Evolutionary conservation across 2,888 invertebrate genomes (phyloP).

Genomic region (Lottia scabra): DNA sequence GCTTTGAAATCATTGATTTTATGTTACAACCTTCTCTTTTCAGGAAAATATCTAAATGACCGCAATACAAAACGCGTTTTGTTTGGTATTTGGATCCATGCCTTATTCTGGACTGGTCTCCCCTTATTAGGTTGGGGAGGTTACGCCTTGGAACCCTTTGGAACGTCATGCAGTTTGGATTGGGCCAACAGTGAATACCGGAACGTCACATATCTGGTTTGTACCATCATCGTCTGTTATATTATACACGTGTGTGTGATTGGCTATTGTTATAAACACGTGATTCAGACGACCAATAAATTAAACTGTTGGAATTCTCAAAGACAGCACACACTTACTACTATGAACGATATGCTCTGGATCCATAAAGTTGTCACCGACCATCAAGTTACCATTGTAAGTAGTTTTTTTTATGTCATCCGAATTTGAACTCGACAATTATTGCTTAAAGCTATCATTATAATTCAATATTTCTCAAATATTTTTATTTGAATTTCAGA

Average conservation of each 20-base stretch:
- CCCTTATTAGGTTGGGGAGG: conserved; percentile 44
- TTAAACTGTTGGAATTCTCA: conserved; percentile 2
- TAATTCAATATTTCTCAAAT: too few relatives aligned
- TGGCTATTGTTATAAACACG: conserved; percentile 31
- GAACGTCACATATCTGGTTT: conserved; percentile 28
- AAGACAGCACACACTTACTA: background rate
- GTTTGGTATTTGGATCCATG: conserved; percentile 24
- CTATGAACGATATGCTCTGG: conserved; percentile 13
- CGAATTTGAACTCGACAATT: too few relatives aligned
- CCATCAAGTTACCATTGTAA: conserved; percentile 26
- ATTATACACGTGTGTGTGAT: conserved; percentile 26
- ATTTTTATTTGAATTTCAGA: too few relatives aligned
- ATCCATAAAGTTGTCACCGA: conserved; percentile 16
- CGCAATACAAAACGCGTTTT: conserved; percentile 19
- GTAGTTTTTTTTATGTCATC: background rate
- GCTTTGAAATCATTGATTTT: background rate
- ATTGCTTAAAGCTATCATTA: too few relatives aligned
- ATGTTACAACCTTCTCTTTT: background rate
- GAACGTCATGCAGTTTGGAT: conserved; percentile 43
- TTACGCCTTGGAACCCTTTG: conserved; percentile 40
- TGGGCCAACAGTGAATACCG: conserved; percentile 29
- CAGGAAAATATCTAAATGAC: conserved; percentile 20
- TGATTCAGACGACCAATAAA: conserved; percentile 12
- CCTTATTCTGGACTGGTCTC: conserved; percentile 33
- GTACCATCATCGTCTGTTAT: conserved; percentile 30